These are phyloP conservation scores for Drosophila chauvacae DNA, from an alignment of 1,140 invertebrate genomes.

Conservation along the genomic window DNA sequence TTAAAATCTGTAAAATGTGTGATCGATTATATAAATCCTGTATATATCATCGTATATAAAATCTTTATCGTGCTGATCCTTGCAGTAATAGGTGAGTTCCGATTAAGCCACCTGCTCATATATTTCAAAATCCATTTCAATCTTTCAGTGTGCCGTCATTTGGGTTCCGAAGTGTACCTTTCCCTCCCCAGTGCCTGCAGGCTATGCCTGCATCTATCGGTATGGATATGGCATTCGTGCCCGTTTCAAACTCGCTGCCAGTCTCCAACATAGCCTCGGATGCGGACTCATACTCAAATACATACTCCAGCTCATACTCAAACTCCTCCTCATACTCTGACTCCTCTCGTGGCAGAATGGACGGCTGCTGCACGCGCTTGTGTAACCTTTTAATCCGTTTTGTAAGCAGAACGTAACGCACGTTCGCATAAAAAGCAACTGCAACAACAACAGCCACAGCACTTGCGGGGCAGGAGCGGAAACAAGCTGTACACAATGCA, in stretches of 20 bases:
- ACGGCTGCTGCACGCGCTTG: slow-evolving; percentile 71
- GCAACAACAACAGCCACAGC: slow-evolving; percentile 31
- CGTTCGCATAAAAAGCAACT: slow-evolving; percentile 67
- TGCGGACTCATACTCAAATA: slow-evolving; percentile 4
- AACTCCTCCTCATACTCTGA: background rate
- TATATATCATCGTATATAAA: background rate
- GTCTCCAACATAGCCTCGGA: slow-evolving; percentile 8
- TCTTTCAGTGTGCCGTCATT: background rate
- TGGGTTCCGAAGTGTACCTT: slow-evolving; percentile 9
- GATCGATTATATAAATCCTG: background rate
- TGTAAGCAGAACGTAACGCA: slow-evolving; percentile 83
- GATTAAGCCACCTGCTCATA: too few species aligned
- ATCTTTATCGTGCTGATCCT: background rate
- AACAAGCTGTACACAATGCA: slow-evolving; percentile 76
- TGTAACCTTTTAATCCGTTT: slow-evolving; percentile 84
- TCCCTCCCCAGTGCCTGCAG: slow-evolving; percentile 21
- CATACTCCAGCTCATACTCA: background rate
- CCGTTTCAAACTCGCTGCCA: slow-evolving; percentile 18
- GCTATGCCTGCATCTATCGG: slow-evolving; percentile 34
- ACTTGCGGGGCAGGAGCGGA: slow-evolving; percentile 47
- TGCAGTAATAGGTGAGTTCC: background rate
- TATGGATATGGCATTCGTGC: slow-evolving; percentile 51
- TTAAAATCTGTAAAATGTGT: background rate
- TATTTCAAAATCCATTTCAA: background rate
- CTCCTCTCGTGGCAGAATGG: slow-evolving; percentile 34